Evolutionary conservation across 2,888 invertebrate genomes (phyloP), one percentile per base, ranked within the genome.

Genomic region (Netelia fuscicornis): DNA sequence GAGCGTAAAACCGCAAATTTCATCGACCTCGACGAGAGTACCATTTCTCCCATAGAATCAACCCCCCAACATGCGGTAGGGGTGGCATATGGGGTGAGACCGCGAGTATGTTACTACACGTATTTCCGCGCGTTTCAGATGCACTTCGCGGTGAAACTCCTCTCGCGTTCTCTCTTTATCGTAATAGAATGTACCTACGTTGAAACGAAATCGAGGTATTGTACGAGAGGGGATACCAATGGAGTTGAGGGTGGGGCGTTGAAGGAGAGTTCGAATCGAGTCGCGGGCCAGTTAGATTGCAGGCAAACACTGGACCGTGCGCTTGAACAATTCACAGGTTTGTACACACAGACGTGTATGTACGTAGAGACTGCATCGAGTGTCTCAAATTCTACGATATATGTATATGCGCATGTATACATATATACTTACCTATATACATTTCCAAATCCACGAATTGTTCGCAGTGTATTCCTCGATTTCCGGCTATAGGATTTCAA

Each of bases 281-380:
- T 65, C 37, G 62, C 42, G 65, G 62, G 80, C 72, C 65, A 72
- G 80, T 80, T 65, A 72, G 80, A 80, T 72, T 65, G 56, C 80
- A 58, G 56, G 65, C 80, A 65, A 80, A 72, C 72, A 80, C 58
- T 56, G 72, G 72, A 42, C 64, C 79, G 64, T 44, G 13, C 20
- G 52, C 37, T 67, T 67, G 48, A 60, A 80, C 67, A 20, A 80
- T 80, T 74, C 58, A 67, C 67, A 67, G 13, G 9, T 58, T 17
- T 64, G 3, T 64, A n/a, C 64, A 37, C n/a, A n/a, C 37, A 37
- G 37, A n/a, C 37, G 37, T 23, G 23, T 60, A 60, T 23, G 23
- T 60, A 60, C 20, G 23, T 60, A 23, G 2, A 13, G 10, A 60
- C 6, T 23, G 8, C 20, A 10, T 23, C 23, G 23, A 9, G 23